Evolutionary conservation across 2,888 invertebrate genomes (phyloP).

Genomic region (Caenorhabditis sp.): DNA sequence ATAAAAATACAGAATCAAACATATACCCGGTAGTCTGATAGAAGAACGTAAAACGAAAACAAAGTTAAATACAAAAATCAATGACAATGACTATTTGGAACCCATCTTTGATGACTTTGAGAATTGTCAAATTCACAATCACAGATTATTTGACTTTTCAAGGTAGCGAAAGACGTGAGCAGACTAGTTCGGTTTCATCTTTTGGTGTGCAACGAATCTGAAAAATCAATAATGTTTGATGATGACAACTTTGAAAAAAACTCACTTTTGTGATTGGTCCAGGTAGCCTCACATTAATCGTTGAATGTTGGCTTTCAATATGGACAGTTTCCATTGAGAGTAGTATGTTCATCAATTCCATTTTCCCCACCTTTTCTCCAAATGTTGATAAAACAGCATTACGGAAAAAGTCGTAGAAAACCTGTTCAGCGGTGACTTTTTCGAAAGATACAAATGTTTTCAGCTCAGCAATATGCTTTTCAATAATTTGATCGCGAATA

Average conservation of each 20-base stretch:
- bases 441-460: slow-evolving; percentile 37
- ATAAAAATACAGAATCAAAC: background rate
- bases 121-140: background rate
- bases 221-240: too few species aligned
- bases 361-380: slow-evolving; percentile 41
- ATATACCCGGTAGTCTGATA: background rate
- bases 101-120: background rate
- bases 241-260: background rate
- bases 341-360: background rate
- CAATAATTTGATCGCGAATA: slow-evolving; percentile 44
- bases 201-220: slow-evolving; percentile 31
- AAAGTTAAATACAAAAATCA: background rate
- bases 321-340: slow-evolving; percentile 11
- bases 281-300: slow-evolving; percentile 11
- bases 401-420: slow-evolving; percentile 52
- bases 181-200: slow-evolving; percentile 17
- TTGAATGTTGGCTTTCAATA: slow-evolving; percentile 6
- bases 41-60: background rate
- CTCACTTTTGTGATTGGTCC: slow-evolving; percentile 31
- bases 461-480: slow-evolving; percentile 49
- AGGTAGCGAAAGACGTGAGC: slow-evolving; percentile 3
- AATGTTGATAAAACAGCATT: slow-evolving; percentile 48
- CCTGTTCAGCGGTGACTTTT: slow-evolving; percentile 8
- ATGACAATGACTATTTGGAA: background rate
- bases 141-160: background rate